Evolutionary conservation across 2,113 vertebrate species (phyloP).

Genomic region (Protobothrops flavoviridis): DNA sequence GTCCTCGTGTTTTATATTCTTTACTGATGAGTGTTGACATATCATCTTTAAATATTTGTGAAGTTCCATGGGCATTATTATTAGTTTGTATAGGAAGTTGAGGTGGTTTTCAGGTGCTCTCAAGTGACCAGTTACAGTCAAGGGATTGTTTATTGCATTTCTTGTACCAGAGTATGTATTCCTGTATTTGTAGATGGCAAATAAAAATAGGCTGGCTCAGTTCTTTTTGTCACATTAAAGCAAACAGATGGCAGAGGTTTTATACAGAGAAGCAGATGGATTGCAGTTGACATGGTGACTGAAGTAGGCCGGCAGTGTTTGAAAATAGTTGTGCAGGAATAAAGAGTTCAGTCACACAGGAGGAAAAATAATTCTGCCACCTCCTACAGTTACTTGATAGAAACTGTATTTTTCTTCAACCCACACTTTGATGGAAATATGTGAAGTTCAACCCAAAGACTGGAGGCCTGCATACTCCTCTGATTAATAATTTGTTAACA

Average conservation of each 20-base stretch:
- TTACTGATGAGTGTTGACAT: neutral
- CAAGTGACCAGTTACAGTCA: neutral
- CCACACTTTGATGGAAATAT: neutral
- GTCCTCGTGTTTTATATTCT: neutral
- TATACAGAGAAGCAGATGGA: neutral
- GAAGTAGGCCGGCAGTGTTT: neutral
- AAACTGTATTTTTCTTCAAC: neutral
- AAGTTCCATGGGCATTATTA: neutral
- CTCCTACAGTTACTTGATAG: neutral
- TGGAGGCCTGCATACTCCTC: neutral
- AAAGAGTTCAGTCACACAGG: neutral
- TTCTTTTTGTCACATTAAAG: neutral
- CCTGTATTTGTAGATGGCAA: neutral
- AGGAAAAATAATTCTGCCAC: neutral
- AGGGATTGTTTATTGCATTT: slow-evolving; percentile 16
- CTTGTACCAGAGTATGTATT: neutral
- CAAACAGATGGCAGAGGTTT: slow-evolving; percentile 18
- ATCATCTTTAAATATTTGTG: slow-evolving; percentile 16
- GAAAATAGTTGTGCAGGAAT: slow-evolving; percentile 14
- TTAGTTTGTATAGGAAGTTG: neutral
- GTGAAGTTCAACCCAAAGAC: neutral
- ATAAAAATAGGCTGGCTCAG: slow-evolving; percentile 5
- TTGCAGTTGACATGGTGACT: slow-evolving; percentile 1
- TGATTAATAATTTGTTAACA: neutral
- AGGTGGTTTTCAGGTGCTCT: neutral